Base-by-base conservation (phyloP, 2,888 invertebrate genomes). In the Therioaphis trifolii region DNA sequence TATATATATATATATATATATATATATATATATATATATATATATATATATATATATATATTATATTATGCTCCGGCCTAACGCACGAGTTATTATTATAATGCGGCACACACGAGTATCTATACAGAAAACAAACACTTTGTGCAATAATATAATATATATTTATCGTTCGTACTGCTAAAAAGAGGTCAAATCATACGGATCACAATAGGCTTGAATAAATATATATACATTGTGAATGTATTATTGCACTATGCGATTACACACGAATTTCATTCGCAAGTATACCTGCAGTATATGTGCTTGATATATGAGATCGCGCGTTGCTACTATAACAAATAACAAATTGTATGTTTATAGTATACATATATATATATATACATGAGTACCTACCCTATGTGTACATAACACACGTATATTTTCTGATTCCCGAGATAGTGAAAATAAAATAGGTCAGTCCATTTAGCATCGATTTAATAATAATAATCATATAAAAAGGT, bases 381-480 rank as follows among this genome's bases (percentile, higher is more conserved):
- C 18, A 52, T n/a, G 5, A 2, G 15, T 55, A 55, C 1, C 2
- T n/a, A 61, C 27, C 15, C 15, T 63, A 29, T 63, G 29, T 63
- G 5, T 63, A 63, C 27, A 29, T 15, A 29, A 63, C 4, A 29
- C 49, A 29, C 15, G 18, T 29, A 29, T 14, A n/a, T 77, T 49
- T 40, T 24, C 35, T 4, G 66, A 78, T 78, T 24, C 49, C 12
- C 9, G 75, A 68, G 78, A 78, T 78, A 63, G 68, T 52, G 52
- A 66, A 52, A 68, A 78, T 78, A 35, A 78, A 68, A 78, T 78
- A 52, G 78, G 68, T 68, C 78, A 74, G 27, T 76, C 24, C 58
- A 55, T 58, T 58, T 58, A 29, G 46, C 21, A 69, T 40, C 4
- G 76, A 29, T 49, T 29, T 14, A 29, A 29, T 27, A 24, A 29